These are phyloP conservation scores for Sesamia nonagrioides DNA, from an alignment of 1,140 invertebrate species.

Conservation along the genomic window DNA sequence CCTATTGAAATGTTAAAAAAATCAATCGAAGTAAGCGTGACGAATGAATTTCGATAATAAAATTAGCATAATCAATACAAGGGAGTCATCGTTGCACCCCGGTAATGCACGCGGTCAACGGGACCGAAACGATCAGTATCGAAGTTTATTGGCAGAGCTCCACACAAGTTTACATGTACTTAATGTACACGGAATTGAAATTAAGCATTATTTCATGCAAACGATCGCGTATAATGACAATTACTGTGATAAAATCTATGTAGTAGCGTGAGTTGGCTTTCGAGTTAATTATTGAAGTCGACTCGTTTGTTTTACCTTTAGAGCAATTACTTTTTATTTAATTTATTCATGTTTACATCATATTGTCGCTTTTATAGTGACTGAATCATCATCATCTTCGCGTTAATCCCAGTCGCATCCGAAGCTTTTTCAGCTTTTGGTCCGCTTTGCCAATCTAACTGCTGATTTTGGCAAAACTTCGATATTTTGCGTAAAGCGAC, in stretches of 20 bases:
- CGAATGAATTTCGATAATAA: constrained; percentile 81
- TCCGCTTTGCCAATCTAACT: too few species aligned
- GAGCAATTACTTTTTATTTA: constrained; percentile 5
- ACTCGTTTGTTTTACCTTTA: constrained; percentile 51
- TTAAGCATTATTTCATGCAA: constrained; percentile 84
- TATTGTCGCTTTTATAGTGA: background rate
- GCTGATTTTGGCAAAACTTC: too few species aligned
- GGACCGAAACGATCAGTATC: constrained; percentile 68
- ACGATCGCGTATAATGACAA: constrained; percentile 71
- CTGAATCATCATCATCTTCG: too few species aligned
- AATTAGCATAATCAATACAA: constrained; percentile 85
- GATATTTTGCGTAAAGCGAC: too few species aligned
- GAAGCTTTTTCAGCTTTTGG: too few species aligned
- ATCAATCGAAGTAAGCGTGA: constrained; percentile 59
- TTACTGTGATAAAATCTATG: constrained; percentile 77
- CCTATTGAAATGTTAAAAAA: constrained; percentile 56
- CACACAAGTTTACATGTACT: constrained; percentile 77
- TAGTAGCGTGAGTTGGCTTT: constrained; percentile 60
- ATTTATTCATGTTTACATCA: background rate
- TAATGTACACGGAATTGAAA: constrained; percentile 79
- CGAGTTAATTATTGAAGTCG: constrained; percentile 67
- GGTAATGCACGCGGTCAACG: constrained; percentile 50
- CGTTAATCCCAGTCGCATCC: too few species aligned
- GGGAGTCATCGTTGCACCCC: constrained; percentile 75
- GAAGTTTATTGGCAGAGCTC: constrained; percentile 78